These are phyloP conservation scores for Bombus vancouverensis DNA, from an alignment of 1,140 invertebrate species.

Conservation along the genomic window DNA sequence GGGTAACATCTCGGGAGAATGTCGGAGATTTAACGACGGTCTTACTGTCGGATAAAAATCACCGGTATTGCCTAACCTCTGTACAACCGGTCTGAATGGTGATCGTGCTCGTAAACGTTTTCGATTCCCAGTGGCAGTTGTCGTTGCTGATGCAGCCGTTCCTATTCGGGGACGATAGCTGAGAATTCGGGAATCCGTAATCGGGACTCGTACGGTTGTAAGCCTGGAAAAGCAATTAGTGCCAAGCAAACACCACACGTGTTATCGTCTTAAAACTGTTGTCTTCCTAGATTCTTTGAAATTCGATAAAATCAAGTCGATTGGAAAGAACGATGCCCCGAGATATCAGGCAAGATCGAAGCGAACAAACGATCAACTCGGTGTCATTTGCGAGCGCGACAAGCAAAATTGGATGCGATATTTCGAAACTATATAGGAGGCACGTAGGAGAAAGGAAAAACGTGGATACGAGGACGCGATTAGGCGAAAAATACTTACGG, in stretches of 20 bases:
- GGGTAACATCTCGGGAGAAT: too few species aligned
- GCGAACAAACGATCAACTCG: background rate
- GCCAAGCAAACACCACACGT: constrained; percentile 70
- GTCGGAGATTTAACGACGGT: background rate
- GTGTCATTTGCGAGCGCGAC: constrained; percentile 11
- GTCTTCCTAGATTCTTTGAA: too few species aligned
- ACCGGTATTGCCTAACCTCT: constrained; percentile 72
- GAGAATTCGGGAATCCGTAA: constrained; percentile 54
- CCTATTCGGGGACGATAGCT: constrained; percentile 44
- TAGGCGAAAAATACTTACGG: constrained; percentile 73
- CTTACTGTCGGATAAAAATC: constrained; percentile 10
- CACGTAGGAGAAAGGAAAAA: background rate
- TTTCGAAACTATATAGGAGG: constrained; percentile 19
- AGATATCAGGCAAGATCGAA: background rate
- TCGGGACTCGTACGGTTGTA: constrained; percentile 71
- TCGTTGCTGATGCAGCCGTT: constrained; percentile 66
- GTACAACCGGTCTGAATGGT: constrained; percentile 77
- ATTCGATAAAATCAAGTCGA: background rate
- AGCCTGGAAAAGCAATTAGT: constrained; percentile 80
- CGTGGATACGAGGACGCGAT: constrained; percentile 12
- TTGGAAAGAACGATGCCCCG: background rate
- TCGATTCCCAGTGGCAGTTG: constrained; percentile 71
- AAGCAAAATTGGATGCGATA: constrained; percentile 49
- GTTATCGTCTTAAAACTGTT: background rate
- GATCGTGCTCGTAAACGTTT: constrained; percentile 80